A percentile compares a stretch with the other conserved stretches of the same genome.
These are phyloP conservation scores for Erythrolamprus reginae DNA, from an alignment of 2,113 vertebrate genomes.

Conservation along the genomic window DNA sequence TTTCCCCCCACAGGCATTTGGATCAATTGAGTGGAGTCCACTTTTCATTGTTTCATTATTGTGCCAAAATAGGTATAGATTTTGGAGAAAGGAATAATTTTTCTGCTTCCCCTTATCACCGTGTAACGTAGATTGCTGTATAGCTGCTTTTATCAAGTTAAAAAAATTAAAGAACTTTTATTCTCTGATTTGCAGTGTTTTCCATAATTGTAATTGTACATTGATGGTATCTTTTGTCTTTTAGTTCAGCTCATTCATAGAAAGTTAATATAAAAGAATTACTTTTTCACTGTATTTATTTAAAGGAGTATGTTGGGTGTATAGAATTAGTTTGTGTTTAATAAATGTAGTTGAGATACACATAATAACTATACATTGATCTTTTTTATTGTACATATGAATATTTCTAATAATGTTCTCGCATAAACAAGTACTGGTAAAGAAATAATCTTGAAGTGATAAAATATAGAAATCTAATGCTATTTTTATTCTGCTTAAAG, in stretches of 20 bases:
- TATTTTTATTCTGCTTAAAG: not conserved
- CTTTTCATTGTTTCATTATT: not conserved
- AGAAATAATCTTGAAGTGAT: not conserved
- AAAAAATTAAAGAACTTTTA: not conserved
- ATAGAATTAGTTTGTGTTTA: not conserved
- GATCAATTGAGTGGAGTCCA: not conserved
- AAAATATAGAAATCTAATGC: not conserved
- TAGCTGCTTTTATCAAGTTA: not conserved
- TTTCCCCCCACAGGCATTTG: not conserved
- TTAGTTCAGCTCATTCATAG: not conserved
- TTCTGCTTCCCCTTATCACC: not conserved
- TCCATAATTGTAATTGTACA: not conserved
- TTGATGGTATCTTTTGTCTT: not conserved
- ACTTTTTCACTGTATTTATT: not conserved
- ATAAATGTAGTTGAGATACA: not conserved
- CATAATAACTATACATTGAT: not conserved
- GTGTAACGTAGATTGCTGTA: not conserved
- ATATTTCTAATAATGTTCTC: not conserved
- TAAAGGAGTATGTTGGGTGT: not conserved
- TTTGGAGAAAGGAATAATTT: slow-evolving; percentile 26
- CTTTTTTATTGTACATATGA: not conserved
- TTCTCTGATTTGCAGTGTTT: not conserved
- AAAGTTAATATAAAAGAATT: not conserved
- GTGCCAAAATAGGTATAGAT: slow-evolving; percentile 16
- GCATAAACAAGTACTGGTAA: not conserved